Conservation (phyloP, 2,797 vertebrate genomes). For the Gambusia yucatana region DNA sequence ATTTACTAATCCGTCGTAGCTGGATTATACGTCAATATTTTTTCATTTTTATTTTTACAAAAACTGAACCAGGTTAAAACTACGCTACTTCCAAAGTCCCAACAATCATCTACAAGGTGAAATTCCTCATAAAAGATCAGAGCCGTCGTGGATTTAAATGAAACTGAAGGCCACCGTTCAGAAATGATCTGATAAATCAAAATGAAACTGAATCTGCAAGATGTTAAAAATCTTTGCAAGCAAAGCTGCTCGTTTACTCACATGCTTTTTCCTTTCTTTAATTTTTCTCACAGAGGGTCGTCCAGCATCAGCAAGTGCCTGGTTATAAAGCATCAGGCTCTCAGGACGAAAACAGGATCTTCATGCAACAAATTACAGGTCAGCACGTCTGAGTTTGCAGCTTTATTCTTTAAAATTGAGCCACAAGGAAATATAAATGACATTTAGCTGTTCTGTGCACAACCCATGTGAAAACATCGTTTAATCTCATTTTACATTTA, state of each 20-base stretch:
- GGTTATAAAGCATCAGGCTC: slow-evolving; percentile 73
- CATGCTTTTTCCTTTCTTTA: background rate
- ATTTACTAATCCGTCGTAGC: too few relatives aligned
- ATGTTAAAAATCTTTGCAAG: background rate
- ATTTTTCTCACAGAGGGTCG: slow-evolving; percentile 50
- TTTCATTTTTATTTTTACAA: too few relatives aligned
- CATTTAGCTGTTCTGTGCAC: background rate
- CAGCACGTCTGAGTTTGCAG: background rate
- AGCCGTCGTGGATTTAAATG: background rate
- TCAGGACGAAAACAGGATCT: slow-evolving; percentile 62
- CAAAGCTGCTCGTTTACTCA: background rate
- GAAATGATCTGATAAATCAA: background rate
- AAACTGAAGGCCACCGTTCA: background rate
- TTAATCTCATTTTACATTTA: too few relatives aligned
- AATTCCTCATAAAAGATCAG: background rate
- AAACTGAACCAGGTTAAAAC: too few relatives aligned
- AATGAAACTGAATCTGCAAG: background rate
- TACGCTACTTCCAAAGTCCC: too few relatives aligned
- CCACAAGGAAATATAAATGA: background rate
- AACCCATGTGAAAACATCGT: background rate
- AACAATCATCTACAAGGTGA: too few relatives aligned
- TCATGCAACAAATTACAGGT: slow-evolving; percentile 79
- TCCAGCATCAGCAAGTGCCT: slow-evolving; percentile 78
- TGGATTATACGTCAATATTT: too few relatives aligned
- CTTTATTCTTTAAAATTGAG: background rate